Evolutionary conservation across 2,113 vertebrate species (phyloP).

Genomic region (Tachysurus vachellii): DNA sequence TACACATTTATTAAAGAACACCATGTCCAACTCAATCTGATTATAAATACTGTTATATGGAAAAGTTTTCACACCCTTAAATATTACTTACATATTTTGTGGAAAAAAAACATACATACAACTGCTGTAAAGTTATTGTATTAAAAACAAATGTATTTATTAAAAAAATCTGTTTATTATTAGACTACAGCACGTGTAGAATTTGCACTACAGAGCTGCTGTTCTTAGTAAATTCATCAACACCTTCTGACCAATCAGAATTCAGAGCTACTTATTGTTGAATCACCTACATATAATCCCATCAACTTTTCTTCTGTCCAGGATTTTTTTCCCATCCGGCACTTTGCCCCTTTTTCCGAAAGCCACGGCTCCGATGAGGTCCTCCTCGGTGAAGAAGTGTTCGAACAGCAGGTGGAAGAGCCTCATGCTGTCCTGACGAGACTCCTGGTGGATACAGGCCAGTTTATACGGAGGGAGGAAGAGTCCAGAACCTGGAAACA

Average conservation of each 20-base stretch:
- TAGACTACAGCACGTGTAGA: background rate
- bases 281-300: slow-evolving; percentile 54
- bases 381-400: slow-evolving; percentile 61
- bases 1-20: too few relatives aligned
- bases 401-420: slow-evolving; percentile 60
- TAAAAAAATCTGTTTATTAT: background rate
- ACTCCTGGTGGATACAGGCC: slow-evolving; percentile 56
- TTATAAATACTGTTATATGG: background rate
- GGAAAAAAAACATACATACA: background rate
- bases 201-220: background rate
- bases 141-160: background rate
- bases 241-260: background rate
- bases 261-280: background rate
- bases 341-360: slow-evolving; percentile 60
- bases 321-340: slow-evolving; percentile 56
- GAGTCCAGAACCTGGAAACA: slow-evolving; percentile 52
- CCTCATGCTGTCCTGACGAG: slow-evolving; percentile 57
- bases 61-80: background rate
- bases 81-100: background rate
- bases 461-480: slow-evolving; percentile 53
- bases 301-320: slow-evolving; percentile 57
- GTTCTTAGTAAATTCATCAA: background rate
- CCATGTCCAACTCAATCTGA: too few relatives aligned
- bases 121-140: background rate
- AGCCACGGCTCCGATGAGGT: slow-evolving; percentile 54